Evolutionary conservation across 1,140 invertebrate species (phyloP).

Genomic region (Polypedilum pembai): DNA sequence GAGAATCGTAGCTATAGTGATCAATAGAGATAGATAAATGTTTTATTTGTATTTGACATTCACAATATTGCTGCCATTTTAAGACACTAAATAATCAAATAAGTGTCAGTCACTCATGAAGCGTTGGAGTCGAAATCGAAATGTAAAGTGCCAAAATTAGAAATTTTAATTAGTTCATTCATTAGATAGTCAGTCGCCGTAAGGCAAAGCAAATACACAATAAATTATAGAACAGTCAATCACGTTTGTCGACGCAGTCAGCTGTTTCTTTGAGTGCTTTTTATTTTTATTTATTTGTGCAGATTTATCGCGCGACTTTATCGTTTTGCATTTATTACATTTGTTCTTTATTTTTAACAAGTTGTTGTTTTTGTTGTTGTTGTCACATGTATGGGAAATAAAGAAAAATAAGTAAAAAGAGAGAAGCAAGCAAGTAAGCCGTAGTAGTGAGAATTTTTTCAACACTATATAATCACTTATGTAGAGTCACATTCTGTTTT

Average conservation of each 20-base stretch:
- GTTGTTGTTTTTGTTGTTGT: background rate
- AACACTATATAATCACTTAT: background rate
- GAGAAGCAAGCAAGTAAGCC: background rate
- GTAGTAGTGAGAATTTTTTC: background rate
- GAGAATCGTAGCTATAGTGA: background rate
- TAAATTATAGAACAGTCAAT: background rate
- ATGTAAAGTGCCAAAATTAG: conserved; percentile 6
- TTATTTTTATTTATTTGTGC: background rate
- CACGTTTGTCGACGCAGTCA: background rate
- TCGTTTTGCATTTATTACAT: background rate
- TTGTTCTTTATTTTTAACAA: too few species aligned
- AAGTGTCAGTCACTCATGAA: background rate
- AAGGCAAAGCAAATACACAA: background rate
- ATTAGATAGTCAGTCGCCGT: background rate
- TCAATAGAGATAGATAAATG: background rate
- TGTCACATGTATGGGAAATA: background rate
- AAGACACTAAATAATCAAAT: background rate
- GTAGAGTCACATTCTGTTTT: background rate
- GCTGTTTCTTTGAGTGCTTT: background rate
- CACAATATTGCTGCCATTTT: background rate
- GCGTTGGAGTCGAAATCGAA: background rate
- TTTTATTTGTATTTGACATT: conserved; percentile 9
- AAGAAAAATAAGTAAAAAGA: background rate
- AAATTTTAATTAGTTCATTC: background rate
- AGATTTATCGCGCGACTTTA: background rate